phyloP scores from a whole-genome alignment of 1,140 invertebrate genomes.

The Asobara japonica region DNA sequence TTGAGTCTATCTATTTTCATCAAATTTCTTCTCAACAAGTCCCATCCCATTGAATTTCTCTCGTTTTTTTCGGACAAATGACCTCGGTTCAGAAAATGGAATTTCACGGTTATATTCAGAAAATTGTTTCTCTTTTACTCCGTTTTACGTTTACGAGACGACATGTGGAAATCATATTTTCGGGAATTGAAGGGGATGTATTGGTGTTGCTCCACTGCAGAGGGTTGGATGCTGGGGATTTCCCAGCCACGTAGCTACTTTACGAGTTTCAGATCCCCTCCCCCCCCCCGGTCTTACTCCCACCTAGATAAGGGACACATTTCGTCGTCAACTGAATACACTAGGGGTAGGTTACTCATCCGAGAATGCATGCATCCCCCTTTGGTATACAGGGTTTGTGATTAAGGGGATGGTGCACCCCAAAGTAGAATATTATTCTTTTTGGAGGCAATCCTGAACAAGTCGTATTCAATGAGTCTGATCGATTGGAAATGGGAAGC shows the following conservation, averaged over 20 bases:
- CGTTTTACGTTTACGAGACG: not conserved
- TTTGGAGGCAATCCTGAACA: too few relatives aligned
- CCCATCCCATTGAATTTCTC: too few relatives aligned
- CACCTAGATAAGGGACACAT: not conserved
- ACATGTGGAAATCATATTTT: not conserved
- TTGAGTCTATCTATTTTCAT: not conserved
- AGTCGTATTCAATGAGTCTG: too few relatives aligned
- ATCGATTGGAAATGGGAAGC: too few relatives aligned
- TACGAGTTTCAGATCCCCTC: not conserved
- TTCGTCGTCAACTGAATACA: not conserved
- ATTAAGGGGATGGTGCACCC: too few relatives aligned
- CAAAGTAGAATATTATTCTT: too few relatives aligned
- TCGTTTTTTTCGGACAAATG: not conserved
- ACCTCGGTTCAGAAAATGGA: not conserved
- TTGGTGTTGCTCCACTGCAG: not conserved
- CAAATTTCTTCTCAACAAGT: not conserved
- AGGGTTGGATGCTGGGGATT: not conserved
- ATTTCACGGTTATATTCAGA: not conserved
- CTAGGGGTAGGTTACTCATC: not conserved
- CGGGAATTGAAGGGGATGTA: not conserved
- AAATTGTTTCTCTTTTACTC: not conserved
- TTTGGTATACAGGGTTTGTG: slow-evolving; percentile 12
- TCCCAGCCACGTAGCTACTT: not conserved
- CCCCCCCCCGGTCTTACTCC: not conserved
- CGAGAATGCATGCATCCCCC: not conserved